phyloP scores from a whole-genome alignment of 2,113 vertebrate species.

The Lipotes vexillifer region DNA sequence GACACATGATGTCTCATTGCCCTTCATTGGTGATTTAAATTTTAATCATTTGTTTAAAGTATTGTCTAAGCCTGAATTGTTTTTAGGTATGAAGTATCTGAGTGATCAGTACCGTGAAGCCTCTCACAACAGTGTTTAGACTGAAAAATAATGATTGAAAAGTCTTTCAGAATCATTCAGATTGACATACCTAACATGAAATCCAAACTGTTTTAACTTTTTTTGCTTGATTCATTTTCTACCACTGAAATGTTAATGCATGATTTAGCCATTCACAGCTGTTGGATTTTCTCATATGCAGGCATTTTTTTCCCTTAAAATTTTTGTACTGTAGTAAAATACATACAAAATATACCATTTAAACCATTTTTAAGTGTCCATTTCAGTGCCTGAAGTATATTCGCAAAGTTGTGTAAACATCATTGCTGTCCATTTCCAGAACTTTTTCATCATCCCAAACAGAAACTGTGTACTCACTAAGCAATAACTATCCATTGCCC shows the following conservation, averaged over 20 bases:
- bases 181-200: not conserved
- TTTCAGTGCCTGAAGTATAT: not conserved
- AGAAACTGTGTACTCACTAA: not conserved
- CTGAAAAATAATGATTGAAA: slow-evolving; percentile 18
- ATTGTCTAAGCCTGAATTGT: not conserved
- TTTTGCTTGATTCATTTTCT: slow-evolving; percentile 2
- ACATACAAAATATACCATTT: not conserved
- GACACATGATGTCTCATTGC: not conserved
- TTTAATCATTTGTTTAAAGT: slow-evolving; percentile 28
- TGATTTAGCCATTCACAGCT: not conserved
- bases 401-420: not conserved
- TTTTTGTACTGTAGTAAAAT: slow-evolving; percentile 15
- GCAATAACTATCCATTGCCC: not conserved
- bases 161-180: not conserved
- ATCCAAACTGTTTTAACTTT: not conserved
- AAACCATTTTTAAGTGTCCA: not conserved
- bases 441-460: not conserved
- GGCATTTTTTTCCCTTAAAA: not conserved
- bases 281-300: slow-evolving; percentile 5
- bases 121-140: slow-evolving; percentile 28
- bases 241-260: slow-evolving; percentile 1
- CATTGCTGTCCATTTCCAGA: not conserved
- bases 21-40: not conserved
- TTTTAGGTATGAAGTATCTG: slow-evolving; percentile 29
- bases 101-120: not conserved